Percentiles rank a stretch among this genome's conserved stretches.
Conservation (phyloP, 2,888 invertebrate species). For the Rhyacophila evoluta region DNA sequence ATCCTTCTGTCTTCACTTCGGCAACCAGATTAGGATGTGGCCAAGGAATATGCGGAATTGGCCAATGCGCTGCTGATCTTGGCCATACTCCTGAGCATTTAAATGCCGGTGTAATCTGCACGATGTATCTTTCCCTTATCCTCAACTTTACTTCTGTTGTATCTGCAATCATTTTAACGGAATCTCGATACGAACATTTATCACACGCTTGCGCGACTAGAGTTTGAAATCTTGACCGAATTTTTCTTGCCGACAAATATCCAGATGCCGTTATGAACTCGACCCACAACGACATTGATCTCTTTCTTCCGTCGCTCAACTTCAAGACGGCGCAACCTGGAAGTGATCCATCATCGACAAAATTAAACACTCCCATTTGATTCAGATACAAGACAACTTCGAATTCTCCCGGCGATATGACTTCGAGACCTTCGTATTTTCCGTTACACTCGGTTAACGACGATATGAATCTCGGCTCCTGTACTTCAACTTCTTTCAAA, state of each 20-base stretch:
- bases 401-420: constrained; percentile 92
- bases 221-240: constrained; percentile 92
- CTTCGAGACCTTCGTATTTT: constrained; percentile 93
- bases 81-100: constrained; percentile 96
- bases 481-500: constrained; percentile 93
- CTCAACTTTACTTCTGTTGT: constrained; percentile 92
- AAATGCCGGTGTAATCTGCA: constrained; percentile 95
- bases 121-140: constrained; percentile 89
- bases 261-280: constrained; percentile 98
- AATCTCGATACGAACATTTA: constrained; percentile 91
- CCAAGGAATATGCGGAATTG: constrained; percentile 91
- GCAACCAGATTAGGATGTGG: constrained; percentile 91
- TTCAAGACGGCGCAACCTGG: constrained; percentile 96
- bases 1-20: constrained; percentile 94
- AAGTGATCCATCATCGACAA: constrained; percentile 94
- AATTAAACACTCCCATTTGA: constrained; percentile 98
- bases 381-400: constrained; percentile 95
- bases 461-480: constrained; percentile 94
- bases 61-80: constrained; percentile 93
- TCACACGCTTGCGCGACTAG: constrained; percentile 91
- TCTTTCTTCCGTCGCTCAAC: constrained; percentile 92
- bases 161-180: constrained; percentile 94
- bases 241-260: constrained; percentile 92
- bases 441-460: constrained; percentile 91
- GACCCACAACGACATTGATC: constrained; percentile 98